Evolutionary conservation across 2,888 invertebrate genomes (phyloP).

Genomic region (Chaetoderma sp.): DNA sequence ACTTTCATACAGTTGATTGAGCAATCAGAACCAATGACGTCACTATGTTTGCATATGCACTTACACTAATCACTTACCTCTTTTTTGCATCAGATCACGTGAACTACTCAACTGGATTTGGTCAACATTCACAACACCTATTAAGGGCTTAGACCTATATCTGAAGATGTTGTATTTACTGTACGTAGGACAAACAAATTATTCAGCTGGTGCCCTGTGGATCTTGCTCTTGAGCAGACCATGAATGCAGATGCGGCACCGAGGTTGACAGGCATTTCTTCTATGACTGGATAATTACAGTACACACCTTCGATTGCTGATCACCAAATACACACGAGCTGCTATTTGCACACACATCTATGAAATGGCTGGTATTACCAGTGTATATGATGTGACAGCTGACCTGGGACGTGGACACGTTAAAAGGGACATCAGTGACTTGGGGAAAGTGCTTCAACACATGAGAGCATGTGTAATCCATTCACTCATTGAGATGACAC

Average conservation of each 20-base stretch:
- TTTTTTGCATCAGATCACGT: conserved; percentile 35
- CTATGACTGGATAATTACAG: conserved; percentile 17
- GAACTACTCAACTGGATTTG: conserved; percentile 36
- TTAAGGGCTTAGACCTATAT: background rate
- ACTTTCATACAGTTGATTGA: conserved; percentile 8
- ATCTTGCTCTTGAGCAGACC: background rate
- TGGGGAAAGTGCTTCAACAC: conserved; percentile 3
- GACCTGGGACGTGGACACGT: conserved; percentile 4
- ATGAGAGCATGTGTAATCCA: too few species aligned
- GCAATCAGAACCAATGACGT: conserved; percentile 32
- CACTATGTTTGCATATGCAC: conserved; percentile 29
- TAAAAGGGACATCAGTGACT: conserved; percentile 2
- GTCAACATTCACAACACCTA: conserved; percentile 23
- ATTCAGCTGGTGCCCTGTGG: background rate
- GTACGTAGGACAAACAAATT: conserved; percentile 6
- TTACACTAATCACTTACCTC: conserved; percentile 18
- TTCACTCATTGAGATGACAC: too few species aligned
- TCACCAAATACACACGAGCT: conserved; percentile 17
- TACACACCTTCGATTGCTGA: conserved; percentile 21
- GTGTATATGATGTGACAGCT: conserved; percentile 6
- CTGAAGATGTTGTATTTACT: conserved; percentile 11
- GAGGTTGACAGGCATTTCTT: conserved; percentile 13
- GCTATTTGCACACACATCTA: conserved; percentile 4
- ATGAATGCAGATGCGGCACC: conserved; percentile 27
- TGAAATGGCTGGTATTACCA: conserved; percentile 10